Evolutionary conservation across 2,888 invertebrate species (phyloP).

Genomic region (Diaperis boleti): DNA sequence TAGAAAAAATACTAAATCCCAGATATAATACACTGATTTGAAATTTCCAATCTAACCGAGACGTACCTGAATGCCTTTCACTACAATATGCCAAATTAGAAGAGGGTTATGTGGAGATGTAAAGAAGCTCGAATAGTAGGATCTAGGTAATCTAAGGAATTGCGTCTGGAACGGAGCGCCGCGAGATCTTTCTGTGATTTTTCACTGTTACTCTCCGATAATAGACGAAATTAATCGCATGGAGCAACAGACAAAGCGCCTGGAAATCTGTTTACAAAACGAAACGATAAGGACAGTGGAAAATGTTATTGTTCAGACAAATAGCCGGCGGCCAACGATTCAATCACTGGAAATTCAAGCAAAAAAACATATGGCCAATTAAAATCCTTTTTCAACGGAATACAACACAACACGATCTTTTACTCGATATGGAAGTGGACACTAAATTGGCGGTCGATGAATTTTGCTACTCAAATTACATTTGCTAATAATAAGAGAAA

Average conservation of each 20-base stretch:
- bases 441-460: constrained; percentile 1
- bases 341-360: neutral
- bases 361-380: neutral
- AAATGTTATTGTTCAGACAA: neutral
- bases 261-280: neutral
- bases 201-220: constrained; percentile 2
- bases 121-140: neutral
- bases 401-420: neutral
- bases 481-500: no score
- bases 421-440: neutral
- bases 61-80: neutral
- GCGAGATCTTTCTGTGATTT: constrained; percentile 12
- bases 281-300: neutral
- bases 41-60: neutral
- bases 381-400: neutral
- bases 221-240: constrained; percentile 15
- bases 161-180: constrained; percentile 9
- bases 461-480: neutral
- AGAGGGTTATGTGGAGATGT: constrained; percentile 5
- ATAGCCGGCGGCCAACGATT: neutral
- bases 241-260: constrained; percentile 8
- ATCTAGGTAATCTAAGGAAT: neutral
- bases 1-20: no score
- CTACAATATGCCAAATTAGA: constrained; percentile 10
- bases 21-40: neutral